These are phyloP conservation scores for Thunnus albacares DNA, from an alignment of 2,797 vertebrate genomes.

Conservation along the genomic window DNA sequence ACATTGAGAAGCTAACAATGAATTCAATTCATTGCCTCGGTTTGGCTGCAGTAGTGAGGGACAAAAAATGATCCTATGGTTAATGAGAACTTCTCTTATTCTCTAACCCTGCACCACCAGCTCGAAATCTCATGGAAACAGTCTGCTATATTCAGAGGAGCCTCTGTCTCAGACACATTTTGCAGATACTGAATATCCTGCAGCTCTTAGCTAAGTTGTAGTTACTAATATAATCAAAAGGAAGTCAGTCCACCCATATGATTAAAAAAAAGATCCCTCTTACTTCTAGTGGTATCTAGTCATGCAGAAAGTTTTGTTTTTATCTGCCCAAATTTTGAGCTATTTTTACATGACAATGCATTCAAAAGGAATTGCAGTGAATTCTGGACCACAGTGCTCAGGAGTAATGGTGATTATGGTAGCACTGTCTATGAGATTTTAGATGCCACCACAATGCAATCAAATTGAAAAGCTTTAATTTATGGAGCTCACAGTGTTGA, in stretches of 20 bases:
- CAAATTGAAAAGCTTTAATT: neutral
- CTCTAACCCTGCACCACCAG: constrained; percentile 9
- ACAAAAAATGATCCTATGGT: constrained; percentile 49
- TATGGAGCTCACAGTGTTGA: neutral
- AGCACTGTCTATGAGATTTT: too few species aligned
- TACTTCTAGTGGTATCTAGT: too few species aligned
- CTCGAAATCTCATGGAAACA: constrained; percentile 46
- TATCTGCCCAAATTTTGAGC: neutral
- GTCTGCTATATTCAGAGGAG: constrained; percentile 22
- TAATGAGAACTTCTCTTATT: constrained; percentile 45
- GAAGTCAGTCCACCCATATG: neutral
- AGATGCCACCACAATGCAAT: neutral
- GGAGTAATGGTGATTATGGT: too few species aligned
- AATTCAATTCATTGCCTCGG: constrained; percentile 74
- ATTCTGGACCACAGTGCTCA: too few species aligned
- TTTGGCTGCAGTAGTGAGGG: constrained; percentile 62
- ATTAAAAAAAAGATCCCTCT: neutral
- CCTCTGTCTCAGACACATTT: constrained; percentile 24
- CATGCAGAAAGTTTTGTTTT: neutral
- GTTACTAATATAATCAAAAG: neutral
- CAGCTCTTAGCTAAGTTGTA: neutral
- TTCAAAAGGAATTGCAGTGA: neutral
- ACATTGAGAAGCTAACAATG: constrained; percentile 72
- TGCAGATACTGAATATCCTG: neutral
- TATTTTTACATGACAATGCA: neutral